Base-by-base conservation (phyloP, 2,113 vertebrate species). In the Amia ocellicauda region DNA sequence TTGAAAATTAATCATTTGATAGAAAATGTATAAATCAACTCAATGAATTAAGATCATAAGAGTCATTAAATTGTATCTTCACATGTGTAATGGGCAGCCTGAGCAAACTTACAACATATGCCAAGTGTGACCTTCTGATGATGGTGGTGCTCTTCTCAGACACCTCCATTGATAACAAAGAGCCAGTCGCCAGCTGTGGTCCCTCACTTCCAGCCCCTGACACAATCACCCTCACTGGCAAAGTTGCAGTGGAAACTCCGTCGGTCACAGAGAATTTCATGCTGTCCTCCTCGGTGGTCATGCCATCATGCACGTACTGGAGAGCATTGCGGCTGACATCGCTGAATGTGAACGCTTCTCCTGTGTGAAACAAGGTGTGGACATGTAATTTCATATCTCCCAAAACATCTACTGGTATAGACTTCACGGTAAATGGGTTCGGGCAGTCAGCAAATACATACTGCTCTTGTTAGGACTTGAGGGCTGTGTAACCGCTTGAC, bases 221-320 rank as follows among this genome's bases (percentile, higher is more conserved):
- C 70, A 98, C 89, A 3, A 72, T 62, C 64, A 98, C 93, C 66
- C 83, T 88, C 78, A 99, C 83, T 31, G 86, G 74, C 0, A 86
- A 75, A 2, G 80, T 85, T 1, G 86, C 88, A 10, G 86, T 86
- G 14, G 88, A 86, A 53, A 89, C 70, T 0, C 95, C 93, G 0
- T 98, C 93, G 0, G 93, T 94, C 31, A 98, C 93, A 0, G 92
- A 91, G 83, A 99, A 82, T 24, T 91, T 89, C 85, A 98, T 82
- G 74, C 82, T 75, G 78, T 98, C 96, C n/a, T 93, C 89, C 24
- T 66, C 76, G 1, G 73, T 65, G 7, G 80, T 70, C 0, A 88
- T 90, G 2, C 93, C 93, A 0, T 89, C 81, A 0, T 98, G 97
- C 1, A 86, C 72, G 13, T 99, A 99, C 19, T 88, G 88, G 53